Evolutionary conservation across 2,113 vertebrate genomes (phyloP).

Genomic region (Microtus oregoni): DNA sequence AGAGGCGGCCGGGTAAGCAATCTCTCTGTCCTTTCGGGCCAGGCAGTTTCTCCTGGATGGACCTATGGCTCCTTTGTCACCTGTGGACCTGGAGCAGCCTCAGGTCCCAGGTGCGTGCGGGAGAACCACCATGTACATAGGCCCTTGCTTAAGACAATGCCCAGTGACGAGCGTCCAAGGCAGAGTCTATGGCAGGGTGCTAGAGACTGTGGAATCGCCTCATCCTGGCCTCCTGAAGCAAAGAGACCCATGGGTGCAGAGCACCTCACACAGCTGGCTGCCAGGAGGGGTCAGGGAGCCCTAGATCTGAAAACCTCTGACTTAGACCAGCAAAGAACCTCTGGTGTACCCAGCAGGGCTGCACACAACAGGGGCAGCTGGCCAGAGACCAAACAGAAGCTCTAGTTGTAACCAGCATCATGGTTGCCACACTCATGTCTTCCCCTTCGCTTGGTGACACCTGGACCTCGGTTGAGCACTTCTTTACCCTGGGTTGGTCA

Average conservation of each 20-base stretch:
- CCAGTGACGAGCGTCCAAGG: neutral
- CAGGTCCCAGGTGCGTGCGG: neutral
- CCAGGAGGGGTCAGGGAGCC: rapidly evolving
- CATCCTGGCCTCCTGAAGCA: neutral
- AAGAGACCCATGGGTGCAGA: rapidly evolving
- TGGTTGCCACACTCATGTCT: neutral
- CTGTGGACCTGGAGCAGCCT: neutral
- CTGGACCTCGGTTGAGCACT: neutral
- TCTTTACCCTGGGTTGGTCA: neutral
- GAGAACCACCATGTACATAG: neutral
- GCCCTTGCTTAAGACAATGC: neutral
- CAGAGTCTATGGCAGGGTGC: neutral
- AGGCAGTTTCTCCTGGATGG: neutral
- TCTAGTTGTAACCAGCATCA: rapidly evolving
- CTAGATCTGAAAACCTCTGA: neutral
- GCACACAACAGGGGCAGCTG: rapidly evolving
- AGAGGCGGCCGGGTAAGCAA: slow-evolving; percentile 88
- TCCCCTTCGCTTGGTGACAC: neutral
- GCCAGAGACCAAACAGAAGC: neutral
- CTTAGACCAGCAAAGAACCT: neutral
- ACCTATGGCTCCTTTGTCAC: no score
- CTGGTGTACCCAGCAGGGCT: neutral
- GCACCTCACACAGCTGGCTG: neutral
- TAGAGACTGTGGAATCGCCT: neutral
- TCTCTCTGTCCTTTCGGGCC: no score